phyloP scores from a whole-genome alignment of 1,140 invertebrate genomes.

The Nasonia vitripennis region DNA sequence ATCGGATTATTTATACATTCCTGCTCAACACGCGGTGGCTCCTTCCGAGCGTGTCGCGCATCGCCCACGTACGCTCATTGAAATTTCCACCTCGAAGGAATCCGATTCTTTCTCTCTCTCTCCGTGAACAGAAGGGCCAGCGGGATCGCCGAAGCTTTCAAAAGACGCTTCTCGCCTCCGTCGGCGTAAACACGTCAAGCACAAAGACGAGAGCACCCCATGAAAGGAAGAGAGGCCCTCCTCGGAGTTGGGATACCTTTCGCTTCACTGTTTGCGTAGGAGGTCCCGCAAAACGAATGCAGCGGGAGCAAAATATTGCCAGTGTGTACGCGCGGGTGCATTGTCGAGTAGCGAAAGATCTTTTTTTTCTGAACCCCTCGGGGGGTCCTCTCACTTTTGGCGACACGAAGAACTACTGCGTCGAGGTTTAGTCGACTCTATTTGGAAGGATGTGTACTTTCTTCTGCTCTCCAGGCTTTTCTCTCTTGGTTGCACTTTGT shows the following conservation, averaged over 20 bases:
- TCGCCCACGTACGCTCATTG: not conserved
- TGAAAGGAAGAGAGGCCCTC: not conserved
- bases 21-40: not conserved
- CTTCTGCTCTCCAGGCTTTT: not conserved
- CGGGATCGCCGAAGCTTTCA: constrained; percentile 10
- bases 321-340: constrained; percentile 3
- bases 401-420: not conserved
- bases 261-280: not conserved
- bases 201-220: not conserved
- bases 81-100: not conserved
- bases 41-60: not conserved
- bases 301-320: constrained; percentile 5
- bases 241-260: not conserved
- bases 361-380: not conserved
- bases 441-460: not conserved
- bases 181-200: constrained; percentile 17
- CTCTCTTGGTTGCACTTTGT: not conserved
- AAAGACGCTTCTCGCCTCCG: constrained; percentile 38
- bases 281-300: not conserved
- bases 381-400: not conserved
- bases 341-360: not conserved
- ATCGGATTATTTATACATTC: constrained; percentile 30
- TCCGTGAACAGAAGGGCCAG: not conserved
- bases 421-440: not conserved
- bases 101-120: not conserved